phyloP scores from a whole-genome alignment of 2,113 vertebrate genomes.

The Rhabdomys dilectus region DNA sequence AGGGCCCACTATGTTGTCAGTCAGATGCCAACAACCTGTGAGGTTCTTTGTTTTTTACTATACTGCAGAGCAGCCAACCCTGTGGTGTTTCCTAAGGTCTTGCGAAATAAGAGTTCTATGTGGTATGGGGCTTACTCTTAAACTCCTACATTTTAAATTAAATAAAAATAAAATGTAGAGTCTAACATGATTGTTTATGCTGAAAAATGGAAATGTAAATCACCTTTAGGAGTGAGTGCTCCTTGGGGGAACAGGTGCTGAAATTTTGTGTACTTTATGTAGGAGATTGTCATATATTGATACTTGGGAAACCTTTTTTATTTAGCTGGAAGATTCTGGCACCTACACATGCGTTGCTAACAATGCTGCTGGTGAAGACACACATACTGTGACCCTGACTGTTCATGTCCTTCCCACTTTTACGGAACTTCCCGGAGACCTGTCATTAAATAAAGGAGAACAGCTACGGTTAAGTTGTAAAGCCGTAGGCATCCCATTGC shows the following conservation, averaged over 20 bases:
- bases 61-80: not conserved
- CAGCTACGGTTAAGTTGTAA: conserved; percentile 91
- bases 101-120: not conserved
- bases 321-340: conserved; percentile 93
- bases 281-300: not conserved
- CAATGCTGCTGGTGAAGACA: conserved; percentile 93
- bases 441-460: conserved; percentile 95
- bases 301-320: not conserved
- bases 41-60: not conserved
- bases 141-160: not conserved
- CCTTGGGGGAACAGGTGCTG: not conserved
- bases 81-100: not conserved
- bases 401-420: conserved; percentile 93
- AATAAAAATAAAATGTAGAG: not conserved
- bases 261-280: not conserved
- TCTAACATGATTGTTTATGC: not conserved
- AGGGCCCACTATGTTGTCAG: not conserved
- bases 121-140: not conserved
- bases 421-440: conserved; percentile 92
- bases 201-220: conserved; percentile 42
- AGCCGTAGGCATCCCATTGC: conserved; percentile 92
- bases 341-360: conserved; percentile 93
- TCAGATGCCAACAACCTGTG: not conserved
- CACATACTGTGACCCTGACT: conserved; percentile 85
- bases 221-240: not conserved